Evolutionary conservation across 1,140 invertebrate species (phyloP), one percentile per base, ranked within the genome.

Genomic region (Eueides isabella): DNA sequence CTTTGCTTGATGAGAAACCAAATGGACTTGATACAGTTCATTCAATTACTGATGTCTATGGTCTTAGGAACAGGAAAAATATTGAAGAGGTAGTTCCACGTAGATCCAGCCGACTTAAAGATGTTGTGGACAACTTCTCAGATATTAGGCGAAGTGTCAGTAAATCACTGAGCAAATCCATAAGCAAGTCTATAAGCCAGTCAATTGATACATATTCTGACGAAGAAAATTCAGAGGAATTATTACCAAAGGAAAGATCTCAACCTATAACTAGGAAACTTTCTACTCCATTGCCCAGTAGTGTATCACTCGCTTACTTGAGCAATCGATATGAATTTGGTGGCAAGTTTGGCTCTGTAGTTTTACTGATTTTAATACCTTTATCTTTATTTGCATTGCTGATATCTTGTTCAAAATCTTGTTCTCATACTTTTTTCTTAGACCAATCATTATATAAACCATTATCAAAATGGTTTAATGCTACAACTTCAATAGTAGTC

Each of bases 301-400:
- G 80, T 75, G 72, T 85, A 14, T 77, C 72, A 63, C 30, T 85
- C 9, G 55, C 77, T 16, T 76, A 79, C 67, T 44, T 80, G n/a
- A 78, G 77, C 48, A 80, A 81, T 14, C 84, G 83, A 74, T 88
- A 85, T 81, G 90, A 93, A 76, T 93, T 93, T 84, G 87, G 85
- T 71, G 91, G 91, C 1, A 72, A 76, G 68, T 61, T 85, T 63
- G 89, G 91, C 16, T 81, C 83, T 41, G 73, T 72, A 9, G 19
- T 76, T 0, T 70, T 93, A 23, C 85, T 87, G 6, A 28, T 90
- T 12, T 55, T 90, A 26, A 81, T 93, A 75, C 91, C 91, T 14
- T 14, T 85, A 9, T 85, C 76, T 64, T 81, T 88, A 73, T 84
- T 91, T 68, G 74, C 80, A 44, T 88, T 92, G 71, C 69, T 92